Evolutionary conservation across 2,888 invertebrate genomes (phyloP), one percentile per base, ranked within the genome.

Genomic region (Helicoverpa assulta): DNA sequence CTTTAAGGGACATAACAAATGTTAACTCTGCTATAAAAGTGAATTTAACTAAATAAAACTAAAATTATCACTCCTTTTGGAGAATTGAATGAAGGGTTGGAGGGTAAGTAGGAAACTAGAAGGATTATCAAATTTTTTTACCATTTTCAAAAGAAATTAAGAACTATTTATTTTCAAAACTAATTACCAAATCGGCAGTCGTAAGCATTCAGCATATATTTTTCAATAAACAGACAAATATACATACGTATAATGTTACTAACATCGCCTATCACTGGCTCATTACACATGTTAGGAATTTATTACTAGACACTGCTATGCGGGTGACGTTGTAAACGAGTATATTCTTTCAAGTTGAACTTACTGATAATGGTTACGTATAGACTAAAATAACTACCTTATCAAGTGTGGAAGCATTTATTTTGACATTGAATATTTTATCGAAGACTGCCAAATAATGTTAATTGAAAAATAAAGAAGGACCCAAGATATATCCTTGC

Each of bases 241-340:
- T 33, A 10, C 1, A 33, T 8, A 40, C 0, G 14, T 14, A 37
- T 10, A 40, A 40, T 40, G 40, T 14, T 2, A 5, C 8, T 67
- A 53, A 18, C 16, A 33, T 26, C 16, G 51, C 26, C 56, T 74
- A 70, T 70, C 74, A 16, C 19, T 47, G 55, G 29, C 40, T 37
- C 61, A 59, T 55, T 50, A 75, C 66, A 70, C n/a, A 56, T 59
- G 76, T 63, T 8, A 60, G 54, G 67, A 76, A 76, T 76, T 71
- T 71, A 71, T 76, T 57, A 29, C 63, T 18, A 54, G 51, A 19
- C 26, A 14, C 59, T 16, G 7, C 67, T 71, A 71, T 76, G 76
- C 76, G 76, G 70, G 70, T 67, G 0, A 26, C 19, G 14, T 47
- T 47, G 54, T 52, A 43, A 59, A 5, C 7, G 62, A 5, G 8